phyloP scores from a whole-genome alignment of 1,140 invertebrate species.

The Brachionus manjavacas region DNA sequence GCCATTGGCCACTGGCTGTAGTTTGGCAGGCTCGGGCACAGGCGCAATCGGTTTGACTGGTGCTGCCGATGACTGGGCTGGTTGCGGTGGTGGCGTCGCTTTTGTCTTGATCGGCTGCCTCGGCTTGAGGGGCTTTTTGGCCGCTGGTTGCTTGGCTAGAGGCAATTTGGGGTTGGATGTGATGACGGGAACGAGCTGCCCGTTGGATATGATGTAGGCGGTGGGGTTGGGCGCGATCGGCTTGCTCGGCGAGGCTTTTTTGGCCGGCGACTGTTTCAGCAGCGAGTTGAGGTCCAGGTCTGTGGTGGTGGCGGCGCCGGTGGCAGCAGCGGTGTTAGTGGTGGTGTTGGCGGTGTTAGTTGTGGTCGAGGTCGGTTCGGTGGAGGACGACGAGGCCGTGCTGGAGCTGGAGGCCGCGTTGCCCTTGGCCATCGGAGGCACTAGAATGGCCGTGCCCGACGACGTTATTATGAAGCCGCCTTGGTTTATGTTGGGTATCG shows the following conservation, averaged over 20 bases:
- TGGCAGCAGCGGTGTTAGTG: background rate
- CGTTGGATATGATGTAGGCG: background rate
- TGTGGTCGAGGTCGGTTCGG: background rate
- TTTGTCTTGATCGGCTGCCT: background rate
- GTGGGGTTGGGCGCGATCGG: background rate
- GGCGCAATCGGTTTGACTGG: background rate
- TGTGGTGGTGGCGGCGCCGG: background rate
- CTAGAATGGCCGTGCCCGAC: conserved; percentile 9
- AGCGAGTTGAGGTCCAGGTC: background rate
- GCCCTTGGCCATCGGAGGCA: conserved; percentile 13
- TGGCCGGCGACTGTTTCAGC: background rate
- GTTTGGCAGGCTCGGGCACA: background rate
- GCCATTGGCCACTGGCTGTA: background rate
- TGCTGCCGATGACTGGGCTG: background rate
- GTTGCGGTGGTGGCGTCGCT: background rate
- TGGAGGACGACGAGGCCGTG: background rate
- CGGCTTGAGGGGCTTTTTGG: background rate
- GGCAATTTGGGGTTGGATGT: background rate
- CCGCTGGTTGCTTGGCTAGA: background rate
- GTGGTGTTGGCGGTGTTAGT: background rate
- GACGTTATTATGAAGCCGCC: conserved; percentile 41
- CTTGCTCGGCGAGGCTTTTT: background rate
- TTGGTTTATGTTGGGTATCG: conserved; percentile 42
- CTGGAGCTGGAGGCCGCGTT: background rate
- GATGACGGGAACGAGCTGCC: background rate